Percentiles rank a stretch among this genome's conserved stretches.
These are phyloP conservation scores for Galleria mellonella DNA, from an alignment of 1,140 invertebrate species.

Conservation along the genomic window DNA sequence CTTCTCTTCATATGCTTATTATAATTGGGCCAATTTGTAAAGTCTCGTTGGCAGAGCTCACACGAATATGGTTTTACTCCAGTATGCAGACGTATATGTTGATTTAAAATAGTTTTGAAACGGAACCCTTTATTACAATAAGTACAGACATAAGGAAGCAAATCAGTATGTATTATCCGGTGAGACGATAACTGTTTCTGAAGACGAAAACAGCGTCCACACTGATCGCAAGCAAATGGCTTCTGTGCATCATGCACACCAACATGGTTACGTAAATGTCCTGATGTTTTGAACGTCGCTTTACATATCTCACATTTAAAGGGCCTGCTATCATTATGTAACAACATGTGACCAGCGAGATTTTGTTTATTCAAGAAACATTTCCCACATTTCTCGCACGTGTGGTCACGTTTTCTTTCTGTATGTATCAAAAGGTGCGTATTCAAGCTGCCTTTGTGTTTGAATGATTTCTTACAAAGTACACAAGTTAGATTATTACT, in stretches of 20 bases:
- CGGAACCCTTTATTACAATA: constrained; percentile 83
- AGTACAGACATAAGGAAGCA: constrained; percentile 85
- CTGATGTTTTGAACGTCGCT: constrained; percentile 63
- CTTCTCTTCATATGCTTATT: constrained; percentile 85
- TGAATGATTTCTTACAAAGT: constrained; percentile 50
- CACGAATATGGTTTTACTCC: constrained; percentile 78
- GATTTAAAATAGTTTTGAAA: constrained; percentile 80
- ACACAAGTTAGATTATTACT: constrained; percentile 38
- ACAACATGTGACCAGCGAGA: constrained; percentile 74
- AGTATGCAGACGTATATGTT: constrained; percentile 80
- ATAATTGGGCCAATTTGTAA: constrained; percentile 86
- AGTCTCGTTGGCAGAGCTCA: constrained; percentile 79
- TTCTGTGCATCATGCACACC: constrained; percentile 82
- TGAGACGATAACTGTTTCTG: constrained; percentile 49
- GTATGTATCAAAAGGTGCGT: constrained; percentile 51
- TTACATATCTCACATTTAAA: constrained; percentile 85
- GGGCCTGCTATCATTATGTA: constrained; percentile 82
- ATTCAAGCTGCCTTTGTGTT: constrained; percentile 36
- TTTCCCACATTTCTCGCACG: constrained; percentile 59
- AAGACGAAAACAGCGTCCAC: constrained; percentile 82
- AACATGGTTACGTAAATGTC: constrained; percentile 70
- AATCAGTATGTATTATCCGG: constrained; percentile 85
- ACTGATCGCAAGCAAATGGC: constrained; percentile 84
- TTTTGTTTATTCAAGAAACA: constrained; percentile 52
- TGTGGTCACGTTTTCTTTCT: constrained; percentile 44